Base-by-base conservation (phyloP, 2,113 vertebrate species). In the Protomyctophum bolini region DNA sequence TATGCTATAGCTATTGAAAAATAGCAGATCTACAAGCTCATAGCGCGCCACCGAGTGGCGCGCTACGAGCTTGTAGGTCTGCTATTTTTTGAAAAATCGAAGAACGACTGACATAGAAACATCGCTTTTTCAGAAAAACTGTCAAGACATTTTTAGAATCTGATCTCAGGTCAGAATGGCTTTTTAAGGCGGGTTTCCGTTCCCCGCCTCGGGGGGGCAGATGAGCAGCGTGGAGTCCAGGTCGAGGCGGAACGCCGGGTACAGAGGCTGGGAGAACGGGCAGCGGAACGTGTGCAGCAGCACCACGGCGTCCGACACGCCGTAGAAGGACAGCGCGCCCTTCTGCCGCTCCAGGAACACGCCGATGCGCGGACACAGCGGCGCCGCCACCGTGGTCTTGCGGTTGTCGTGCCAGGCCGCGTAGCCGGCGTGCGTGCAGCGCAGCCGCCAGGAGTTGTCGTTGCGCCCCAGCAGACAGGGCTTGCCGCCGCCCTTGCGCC, bases 331-430 rank as follows among this genome's bases (percentile, higher is more conserved):
- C 29, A 93, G 62, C 54, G 76, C 70, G 6, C 90, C 92, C 58
- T 88, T 87, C 68, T 89, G 84, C 1, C 84, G 86, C 21, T 93
- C 90, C 70, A 93, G 78, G 74, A 87, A 85, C 29, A 93, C 84
- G 0, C 81, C 90, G 12, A 93, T 86, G n/a, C 91, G 69, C 3
- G 83, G 81, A 73, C 89, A 91, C 6, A 85, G 75, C 4, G 88
- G 79, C 0, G 91, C 86, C 0, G 88, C 86, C n/a, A 93, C 88
- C 0, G 89, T 93, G 75, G 87, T 92, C 64, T 92, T 92, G 0
- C 87, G 84, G 86, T 89, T 89, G 70, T 90, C 83, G 10, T 93
- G 90, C 92, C 92, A 93, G 3, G 91, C 92, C 2, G 90, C 86
- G 29, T 91, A 93, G 7, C 91, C 89, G 0, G 81, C 66, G 29